Percentiles rank a stretch among this genome's conserved stretches.
phyloP scores from a whole-genome alignment of 2,797 vertebrate species.

The Helarctos malayanus region DNA sequence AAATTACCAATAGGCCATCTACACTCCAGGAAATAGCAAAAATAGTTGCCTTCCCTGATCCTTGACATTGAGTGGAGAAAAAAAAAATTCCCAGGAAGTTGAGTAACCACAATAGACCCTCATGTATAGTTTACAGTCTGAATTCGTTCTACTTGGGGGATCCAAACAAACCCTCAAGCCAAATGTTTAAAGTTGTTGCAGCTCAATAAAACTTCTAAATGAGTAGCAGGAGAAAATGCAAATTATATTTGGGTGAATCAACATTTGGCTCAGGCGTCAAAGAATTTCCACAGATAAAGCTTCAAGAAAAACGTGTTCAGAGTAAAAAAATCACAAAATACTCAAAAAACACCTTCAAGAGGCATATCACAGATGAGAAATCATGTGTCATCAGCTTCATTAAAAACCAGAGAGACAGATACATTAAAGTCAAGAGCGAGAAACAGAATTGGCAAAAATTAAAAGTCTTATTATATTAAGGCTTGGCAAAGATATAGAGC shows the following conservation, averaged over 20 bases:
- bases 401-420: not conserved
- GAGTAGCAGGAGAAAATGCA: not conserved
- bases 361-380: not conserved
- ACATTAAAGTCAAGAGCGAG: conserved; percentile 13
- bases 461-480: not conserved
- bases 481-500: not conserved
- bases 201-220: not conserved
- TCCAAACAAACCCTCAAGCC: conserved; percentile 28
- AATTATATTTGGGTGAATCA: not conserved
- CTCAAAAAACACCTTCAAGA: not conserved
- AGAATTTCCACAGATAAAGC: not conserved
- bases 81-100: not conserved
- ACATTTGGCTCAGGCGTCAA: conserved; percentile 18
- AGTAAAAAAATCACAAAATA: not conserved
- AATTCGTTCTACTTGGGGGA: not conserved
- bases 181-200: conserved; percentile 36
- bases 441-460: not conserved
- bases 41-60: not conserved
- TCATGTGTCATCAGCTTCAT: not conserved
- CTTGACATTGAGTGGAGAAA: not conserved
- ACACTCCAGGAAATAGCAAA: not conserved
- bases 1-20: not conserved
- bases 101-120: not conserved
- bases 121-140: not conserved
- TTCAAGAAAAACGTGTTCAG: not conserved